Evolutionary conservation across 1,140 invertebrate genomes (phyloP), one percentile per base, ranked within the genome.

Genomic region (Capitella teleta): DNA sequence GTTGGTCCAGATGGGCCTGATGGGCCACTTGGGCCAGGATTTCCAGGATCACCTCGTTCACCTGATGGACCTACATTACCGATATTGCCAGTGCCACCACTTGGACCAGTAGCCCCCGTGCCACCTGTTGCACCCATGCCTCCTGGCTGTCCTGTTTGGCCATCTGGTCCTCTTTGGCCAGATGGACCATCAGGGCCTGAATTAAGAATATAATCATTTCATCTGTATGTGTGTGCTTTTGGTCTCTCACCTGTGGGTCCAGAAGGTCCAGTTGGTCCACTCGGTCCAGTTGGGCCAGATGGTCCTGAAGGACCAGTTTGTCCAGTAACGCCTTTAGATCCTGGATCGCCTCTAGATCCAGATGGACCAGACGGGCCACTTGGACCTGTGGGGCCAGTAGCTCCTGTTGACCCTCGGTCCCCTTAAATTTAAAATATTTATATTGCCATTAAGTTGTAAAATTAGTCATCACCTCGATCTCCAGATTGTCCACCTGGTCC

Each of bases 1-100:
- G 23, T 25, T 34, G n/a, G 14, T 16, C 50, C 50, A 51, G 19
- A 86, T 86, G 18, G 52, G 28, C 79, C 80, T 18, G 62, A 75
- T 2, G 54, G 40, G 6, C 76, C 76, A 28, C 62, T 64, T 36
- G 56, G 52, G 28, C 77, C 78, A 16, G 61, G 54, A 14, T 59
- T 24, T 25, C 60, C 58, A 26, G 21, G 36, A 14, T 34, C 8
- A 38, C 55, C 54, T 34, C 46, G 38, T 18, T 49, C 57, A 68
- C 76, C 59, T 46, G 23, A 30, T 14, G 41, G 32, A 42, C 58
- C 58, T 12, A 12, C 12, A 32, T 34, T 26, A 12, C 56, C 54
- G 14, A 12, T 6, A 2, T 16, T 6, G 12, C 47, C 51, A 19
- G 44, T 10, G 16, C 12, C 23, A 6, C 42, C 42, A 44, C 42